Percentiles rank a stretch among this genome's conserved stretches.
These are phyloP conservation scores for Tribolium freemani DNA, from an alignment of 2,888 invertebrate genomes.

Conservation along the genomic window DNA sequence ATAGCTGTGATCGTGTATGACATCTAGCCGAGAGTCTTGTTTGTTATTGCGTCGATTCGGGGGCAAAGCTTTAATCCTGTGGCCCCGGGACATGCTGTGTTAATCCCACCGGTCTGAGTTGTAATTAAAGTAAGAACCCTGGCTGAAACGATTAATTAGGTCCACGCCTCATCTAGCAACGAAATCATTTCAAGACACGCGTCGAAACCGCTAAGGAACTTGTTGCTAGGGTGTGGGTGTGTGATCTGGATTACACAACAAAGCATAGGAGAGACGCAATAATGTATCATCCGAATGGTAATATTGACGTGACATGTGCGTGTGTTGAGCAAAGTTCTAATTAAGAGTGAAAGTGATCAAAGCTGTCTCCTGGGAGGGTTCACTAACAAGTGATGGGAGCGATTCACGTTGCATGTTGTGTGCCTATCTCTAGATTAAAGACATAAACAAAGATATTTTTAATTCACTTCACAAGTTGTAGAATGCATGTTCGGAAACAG, in stretches of 20 bases:
- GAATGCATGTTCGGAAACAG: no score
- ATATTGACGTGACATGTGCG: neutral
- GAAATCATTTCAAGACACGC: slow-evolving; percentile 33
- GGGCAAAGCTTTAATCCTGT: slow-evolving; percentile 16
- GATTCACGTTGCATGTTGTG: neutral
- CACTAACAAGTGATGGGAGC: neutral
- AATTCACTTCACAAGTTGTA: no score
- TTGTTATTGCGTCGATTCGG: slow-evolving; percentile 27
- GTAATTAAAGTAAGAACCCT: slow-evolving; percentile 34
- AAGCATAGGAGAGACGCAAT: neutral
- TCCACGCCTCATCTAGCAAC: slow-evolving; percentile 27
- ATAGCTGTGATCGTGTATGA: slow-evolving; percentile 25
- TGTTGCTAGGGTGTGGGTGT: slow-evolving; percentile 10
- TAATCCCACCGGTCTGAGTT: slow-evolving; percentile 34
- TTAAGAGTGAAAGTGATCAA: neutral
- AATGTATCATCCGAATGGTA: neutral
- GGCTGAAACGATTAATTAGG: slow-evolving; percentile 32
- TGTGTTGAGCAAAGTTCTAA: neutral
- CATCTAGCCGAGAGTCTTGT: slow-evolving; percentile 21
- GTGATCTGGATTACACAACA: neutral
- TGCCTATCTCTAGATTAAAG: neutral
- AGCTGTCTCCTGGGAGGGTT: neutral
- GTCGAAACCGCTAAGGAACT: slow-evolving; percentile 14
- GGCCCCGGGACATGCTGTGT: slow-evolving; percentile 14
- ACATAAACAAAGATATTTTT: no score